Conservation (phyloP, 2,888 invertebrate genomes). For the Maniola hyperantus region DNA sequence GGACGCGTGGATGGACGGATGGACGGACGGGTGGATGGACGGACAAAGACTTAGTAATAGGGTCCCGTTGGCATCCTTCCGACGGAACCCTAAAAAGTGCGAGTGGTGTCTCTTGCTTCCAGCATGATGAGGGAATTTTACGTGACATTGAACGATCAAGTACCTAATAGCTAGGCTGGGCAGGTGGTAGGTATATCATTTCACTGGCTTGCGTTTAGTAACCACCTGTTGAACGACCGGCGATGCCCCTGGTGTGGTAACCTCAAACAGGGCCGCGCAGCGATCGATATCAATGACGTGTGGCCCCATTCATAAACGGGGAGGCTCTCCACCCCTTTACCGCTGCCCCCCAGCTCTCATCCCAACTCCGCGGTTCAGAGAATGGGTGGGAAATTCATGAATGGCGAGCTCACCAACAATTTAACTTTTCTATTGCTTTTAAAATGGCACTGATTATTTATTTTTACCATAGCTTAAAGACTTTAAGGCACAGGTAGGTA, state of each 20-base stretch:
- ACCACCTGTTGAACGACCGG: conserved; percentile 71
- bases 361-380: conserved; percentile 47
- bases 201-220: conserved; percentile 62
- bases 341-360: conserved; percentile 47
- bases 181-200: too few species aligned
- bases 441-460: background rate
- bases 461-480: too few species aligned
- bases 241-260: conserved; percentile 70
- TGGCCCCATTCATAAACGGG: conserved; percentile 78
- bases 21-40: too few species aligned
- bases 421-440: conserved; percentile 29
- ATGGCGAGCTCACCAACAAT: conserved; percentile 61
- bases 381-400: conserved; percentile 64
- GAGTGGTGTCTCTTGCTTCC: too few species aligned
- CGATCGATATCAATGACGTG: conserved; percentile 78
- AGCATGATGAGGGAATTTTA: background rate
- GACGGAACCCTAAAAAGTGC: too few species aligned
- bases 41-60: too few species aligned
- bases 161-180: too few species aligned
- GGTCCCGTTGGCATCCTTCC: too few species aligned
- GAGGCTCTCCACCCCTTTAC: conserved; percentile 54
- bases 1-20: too few species aligned
- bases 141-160: conserved; percentile 2
- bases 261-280: conserved; percentile 55
- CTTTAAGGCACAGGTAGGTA: too few species aligned